A percentile compares a stretch with the other conserved stretches of the same genome.
phyloP scores from a whole-genome alignment of 30 jellyfish, hydroid and myxozoan genomes.

The Morbakka virulenta region DNA sequence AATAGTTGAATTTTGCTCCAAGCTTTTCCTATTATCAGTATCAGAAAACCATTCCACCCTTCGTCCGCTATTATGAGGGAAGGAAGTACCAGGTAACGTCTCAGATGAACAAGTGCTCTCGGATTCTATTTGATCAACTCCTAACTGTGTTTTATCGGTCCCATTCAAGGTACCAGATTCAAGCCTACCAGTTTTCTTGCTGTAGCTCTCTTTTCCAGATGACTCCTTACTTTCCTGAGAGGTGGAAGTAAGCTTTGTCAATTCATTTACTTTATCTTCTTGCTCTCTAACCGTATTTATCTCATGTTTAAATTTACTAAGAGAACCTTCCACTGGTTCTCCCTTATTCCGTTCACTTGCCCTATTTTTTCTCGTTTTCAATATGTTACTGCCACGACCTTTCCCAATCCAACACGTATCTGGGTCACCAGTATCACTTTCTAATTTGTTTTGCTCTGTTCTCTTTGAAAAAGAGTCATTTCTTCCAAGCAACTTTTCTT shows the following conservation, averaged over 20 bases:
- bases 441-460: neutral
- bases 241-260: neutral
- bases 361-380: neutral
- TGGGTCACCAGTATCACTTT: neutral
- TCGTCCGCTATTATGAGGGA: neutral
- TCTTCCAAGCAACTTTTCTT: too few relatives aligned
- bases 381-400: neutral
- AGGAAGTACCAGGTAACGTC: neutral
- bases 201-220: too few relatives aligned
- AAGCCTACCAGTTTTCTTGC: too few relatives aligned
- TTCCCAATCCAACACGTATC: neutral
- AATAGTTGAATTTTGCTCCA: neutral
- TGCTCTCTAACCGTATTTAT: neutral
- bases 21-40: neutral
- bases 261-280: neutral
- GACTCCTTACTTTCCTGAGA: neutral
- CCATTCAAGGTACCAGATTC: too few relatives aligned
- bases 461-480: too few relatives aligned
- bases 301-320: neutral
- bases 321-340: neutral
- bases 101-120: neutral
- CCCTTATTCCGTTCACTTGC: neutral
- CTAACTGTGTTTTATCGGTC: neutral
- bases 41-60: neutral
- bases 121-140: neutral